These are phyloP conservation scores for Drosophila kambysellisi DNA, from an alignment of 2,888 invertebrate species.

Conservation along the genomic window DNA sequence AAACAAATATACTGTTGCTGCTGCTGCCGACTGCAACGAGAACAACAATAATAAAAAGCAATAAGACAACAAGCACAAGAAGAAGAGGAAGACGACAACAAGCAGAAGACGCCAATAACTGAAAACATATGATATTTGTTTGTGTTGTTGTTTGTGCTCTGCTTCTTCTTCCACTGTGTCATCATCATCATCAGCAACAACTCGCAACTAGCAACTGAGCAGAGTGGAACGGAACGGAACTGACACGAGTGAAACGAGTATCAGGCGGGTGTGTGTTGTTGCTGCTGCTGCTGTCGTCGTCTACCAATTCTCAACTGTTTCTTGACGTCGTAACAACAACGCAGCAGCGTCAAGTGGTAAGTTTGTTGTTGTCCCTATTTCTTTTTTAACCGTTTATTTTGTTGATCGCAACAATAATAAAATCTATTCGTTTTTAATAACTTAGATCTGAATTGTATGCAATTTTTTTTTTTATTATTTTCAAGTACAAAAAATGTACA, in stretches of 20 bases:
- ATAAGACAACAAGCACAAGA: constrained; percentile 24
- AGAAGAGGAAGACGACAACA: constrained; percentile 33
- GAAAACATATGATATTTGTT: constrained; percentile 83
- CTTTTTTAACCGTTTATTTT: constrained; percentile 30
- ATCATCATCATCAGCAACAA: constrained; percentile 27
- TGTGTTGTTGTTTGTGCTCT: constrained; percentile 67
- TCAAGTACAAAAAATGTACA: constrained; percentile 38
- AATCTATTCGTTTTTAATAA: constrained; percentile 12
- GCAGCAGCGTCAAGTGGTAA: constrained; percentile 73
- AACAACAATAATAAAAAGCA: constrained; percentile 31
- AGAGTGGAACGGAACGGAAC: constrained; percentile 54
- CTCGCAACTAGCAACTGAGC: constrained; percentile 27
- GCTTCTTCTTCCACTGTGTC: constrained; percentile 26
- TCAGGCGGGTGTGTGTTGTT: constrained; percentile 42
- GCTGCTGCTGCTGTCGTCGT: constrained; percentile 45
- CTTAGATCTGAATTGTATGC: constrained; percentile 42
- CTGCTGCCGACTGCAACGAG: constrained; percentile 68
- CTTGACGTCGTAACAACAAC: constrained; percentile 65
- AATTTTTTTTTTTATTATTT: constrained; percentile 48
- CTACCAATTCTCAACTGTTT: constrained; percentile 60
- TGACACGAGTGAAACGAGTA: constrained; percentile 59
- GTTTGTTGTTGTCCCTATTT: constrained; percentile 50
- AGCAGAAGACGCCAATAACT: constrained; percentile 56
- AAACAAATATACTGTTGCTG: constrained; percentile 61
- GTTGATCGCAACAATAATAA: constrained; percentile 42